Base-by-base conservation (phyloP, 2,888 invertebrate species). In the Heteromyza rotundicornis region DNA sequence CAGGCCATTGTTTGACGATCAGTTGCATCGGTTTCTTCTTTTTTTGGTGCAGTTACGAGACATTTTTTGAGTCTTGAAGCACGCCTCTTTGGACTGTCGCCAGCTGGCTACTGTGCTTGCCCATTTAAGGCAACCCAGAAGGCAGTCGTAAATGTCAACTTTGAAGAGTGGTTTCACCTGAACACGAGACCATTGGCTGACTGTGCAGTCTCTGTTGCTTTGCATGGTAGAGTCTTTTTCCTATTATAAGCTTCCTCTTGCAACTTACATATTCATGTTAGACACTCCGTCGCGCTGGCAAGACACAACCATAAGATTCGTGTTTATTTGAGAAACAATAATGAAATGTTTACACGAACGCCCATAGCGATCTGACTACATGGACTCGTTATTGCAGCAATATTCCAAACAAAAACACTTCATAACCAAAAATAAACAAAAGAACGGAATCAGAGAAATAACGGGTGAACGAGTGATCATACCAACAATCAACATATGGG, bases 381-480 rank as follows among this genome's bases (percentile, higher is more conserved):
- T 70, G 49, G 57, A 64, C 62, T 65, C 27, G 62, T 62, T 58
- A 62, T 55, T 66, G 73, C 64, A 71, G 71, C 74, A 70, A 69
- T 66, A 69, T 68, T 68, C 75, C 74, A 70, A 72, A 73, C 68
- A 73, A 75, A 73, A 77, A 73, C 78, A 77, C 77, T 77, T 74
- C 73, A 76, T 75, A 69, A 75, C 68, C 64, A 67, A 74, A 69
- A 75, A 75, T 76, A 74, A 74, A 75, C 74, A 74, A 75, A 7
- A 19, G 40, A 7, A n/a, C 16, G 16, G 14, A 40, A 32, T 12
- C 16, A 7, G 14, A 10, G 2, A 53, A 36, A 17, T 16, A 53
- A 27, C 14, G 1, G 52, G 7, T n/a, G 10, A 10, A 27, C 53
- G 19, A 53, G 27, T 49, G 49, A 49, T 19, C 8, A n/a, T 12